phyloP scores from a whole-genome alignment of 2,888 invertebrate species.

The Apocheima hispidaria region DNA sequence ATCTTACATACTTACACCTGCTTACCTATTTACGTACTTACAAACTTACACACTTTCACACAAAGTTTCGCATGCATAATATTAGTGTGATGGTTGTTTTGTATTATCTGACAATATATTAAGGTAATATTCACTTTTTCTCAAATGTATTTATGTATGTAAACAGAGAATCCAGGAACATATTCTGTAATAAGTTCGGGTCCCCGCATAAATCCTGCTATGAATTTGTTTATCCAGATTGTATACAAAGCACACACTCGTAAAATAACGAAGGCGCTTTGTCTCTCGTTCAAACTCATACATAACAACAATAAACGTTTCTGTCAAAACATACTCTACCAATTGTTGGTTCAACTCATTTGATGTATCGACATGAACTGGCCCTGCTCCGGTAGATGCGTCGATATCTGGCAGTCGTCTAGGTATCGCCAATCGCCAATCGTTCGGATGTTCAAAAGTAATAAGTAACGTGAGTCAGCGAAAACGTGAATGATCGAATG shows the following conservation, averaged over 20 bases:
- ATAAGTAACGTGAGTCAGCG: conserved; percentile 88
- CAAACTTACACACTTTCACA: too few relatives aligned
- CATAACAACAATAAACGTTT: conserved; percentile 15
- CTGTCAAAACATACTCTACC: conserved; percentile 8
- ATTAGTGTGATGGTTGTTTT: too few relatives aligned
- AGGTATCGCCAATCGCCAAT: conserved; percentile 91
- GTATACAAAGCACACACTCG: conserved; percentile 7
- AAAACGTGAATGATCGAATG: too few relatives aligned
- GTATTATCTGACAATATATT: neutral
- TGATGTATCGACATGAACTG: neutral
- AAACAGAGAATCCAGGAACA: neutral
- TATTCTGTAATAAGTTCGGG: conserved; percentile 5
- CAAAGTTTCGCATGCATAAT: too few relatives aligned
- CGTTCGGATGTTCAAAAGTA: conserved; percentile 90
- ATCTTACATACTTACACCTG: too few relatives aligned
- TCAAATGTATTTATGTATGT: neutral
- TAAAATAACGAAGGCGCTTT: conserved; percentile 9
- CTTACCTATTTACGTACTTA: too few relatives aligned
- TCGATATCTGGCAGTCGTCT: conserved; percentile 92
- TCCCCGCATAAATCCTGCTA: conserved; percentile 4
- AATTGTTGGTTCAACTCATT: neutral
- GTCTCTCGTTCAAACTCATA: conserved; percentile 6
- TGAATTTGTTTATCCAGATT: conserved; percentile 13
- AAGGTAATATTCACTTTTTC: conserved; percentile 1
- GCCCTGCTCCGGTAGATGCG: conserved; percentile 87